These are phyloP conservation scores for Drosophila lini DNA, from an alignment of 1,140 invertebrate genomes.

Conservation along the genomic window DNA sequence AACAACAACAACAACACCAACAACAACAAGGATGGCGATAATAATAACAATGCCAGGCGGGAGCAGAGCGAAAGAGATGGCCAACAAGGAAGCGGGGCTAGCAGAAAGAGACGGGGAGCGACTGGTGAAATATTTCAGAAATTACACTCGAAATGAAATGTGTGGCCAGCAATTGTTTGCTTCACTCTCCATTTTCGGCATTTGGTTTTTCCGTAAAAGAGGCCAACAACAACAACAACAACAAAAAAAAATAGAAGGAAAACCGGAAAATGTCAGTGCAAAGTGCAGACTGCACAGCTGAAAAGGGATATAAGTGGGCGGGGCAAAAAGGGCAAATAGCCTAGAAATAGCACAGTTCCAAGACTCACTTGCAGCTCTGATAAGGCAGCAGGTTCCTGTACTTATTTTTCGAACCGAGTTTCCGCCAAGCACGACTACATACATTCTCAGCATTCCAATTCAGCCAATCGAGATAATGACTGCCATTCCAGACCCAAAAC, in stretches of 20 bases:
- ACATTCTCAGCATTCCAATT: not conserved
- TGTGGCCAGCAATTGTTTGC: constrained; percentile 48
- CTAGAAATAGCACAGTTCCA: not conserved
- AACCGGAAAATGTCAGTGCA: constrained; percentile 30
- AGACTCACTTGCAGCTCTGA: not conserved
- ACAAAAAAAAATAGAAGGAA: not conserved
- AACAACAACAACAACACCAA: constrained; percentile 28
- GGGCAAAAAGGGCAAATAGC: not conserved
- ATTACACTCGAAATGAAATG: constrained; percentile 71
- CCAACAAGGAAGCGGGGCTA: constrained; percentile 9
- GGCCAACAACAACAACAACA: not conserved
- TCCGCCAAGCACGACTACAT: not conserved
- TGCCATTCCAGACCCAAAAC: constrained; percentile 7
- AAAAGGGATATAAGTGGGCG: not conserved
- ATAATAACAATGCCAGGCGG: constrained; percentile 67
- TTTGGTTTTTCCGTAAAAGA: constrained; percentile 13
- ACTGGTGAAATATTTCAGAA: constrained; percentile 56
- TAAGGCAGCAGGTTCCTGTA: not conserved
- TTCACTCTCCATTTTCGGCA: constrained; percentile 18
- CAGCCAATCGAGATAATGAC: constrained; percentile 6
- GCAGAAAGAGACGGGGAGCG: constrained; percentile 20
- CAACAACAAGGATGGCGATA: constrained; percentile 64
- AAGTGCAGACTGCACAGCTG: constrained; percentile 13
- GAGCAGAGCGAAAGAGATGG: constrained; percentile 1
- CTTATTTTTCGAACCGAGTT: not conserved